Evolutionary conservation across 1,140 invertebrate genomes (phyloP).

Genomic region (Riptortus pedestris): DNA sequence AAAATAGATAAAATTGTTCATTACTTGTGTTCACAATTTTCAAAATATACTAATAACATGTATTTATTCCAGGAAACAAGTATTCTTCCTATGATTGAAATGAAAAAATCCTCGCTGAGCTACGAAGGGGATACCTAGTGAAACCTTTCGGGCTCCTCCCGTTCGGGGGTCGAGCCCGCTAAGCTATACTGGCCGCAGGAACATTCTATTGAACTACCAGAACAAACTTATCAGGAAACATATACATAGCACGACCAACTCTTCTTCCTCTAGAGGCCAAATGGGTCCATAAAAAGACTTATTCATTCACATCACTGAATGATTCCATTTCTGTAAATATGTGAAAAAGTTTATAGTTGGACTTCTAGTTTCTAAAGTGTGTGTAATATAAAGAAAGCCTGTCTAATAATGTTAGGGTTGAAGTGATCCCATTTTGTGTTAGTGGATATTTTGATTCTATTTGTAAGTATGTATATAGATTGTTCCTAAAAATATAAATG

Average conservation of each 20-base stretch:
- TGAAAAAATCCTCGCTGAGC: conserved; percentile 48
- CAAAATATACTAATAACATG: no score
- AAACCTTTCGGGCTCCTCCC: conserved; percentile 24
- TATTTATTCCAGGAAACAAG: conserved; percentile 45
- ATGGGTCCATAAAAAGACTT: background rate
- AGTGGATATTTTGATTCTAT: no score
- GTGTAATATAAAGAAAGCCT: no score
- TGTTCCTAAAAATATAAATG: no score
- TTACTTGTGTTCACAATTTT: background rate
- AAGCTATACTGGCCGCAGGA: conserved; percentile 26
- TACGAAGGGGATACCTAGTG: conserved; percentile 45
- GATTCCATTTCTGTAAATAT: background rate
- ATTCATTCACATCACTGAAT: no score
- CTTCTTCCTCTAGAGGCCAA: background rate
- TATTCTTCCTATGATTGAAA: conserved; percentile 48
- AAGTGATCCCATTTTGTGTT: no score
- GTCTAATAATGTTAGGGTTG: no score
- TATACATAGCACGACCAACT: conserved; percentile 24
- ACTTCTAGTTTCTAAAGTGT: no score
- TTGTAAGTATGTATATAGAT: no score
- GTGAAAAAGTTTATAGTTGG: no score
- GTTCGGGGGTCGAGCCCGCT: conserved; percentile 1
- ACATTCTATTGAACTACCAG: conserved; percentile 11
- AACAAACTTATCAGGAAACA: conserved; percentile 22
- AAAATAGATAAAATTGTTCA: background rate